Percentiles rank a stretch among this genome's conserved stretches.
These are phyloP conservation scores for Lepidurus couesii DNA, from an alignment of 1,140 invertebrate species.

Conservation along the genomic window DNA sequence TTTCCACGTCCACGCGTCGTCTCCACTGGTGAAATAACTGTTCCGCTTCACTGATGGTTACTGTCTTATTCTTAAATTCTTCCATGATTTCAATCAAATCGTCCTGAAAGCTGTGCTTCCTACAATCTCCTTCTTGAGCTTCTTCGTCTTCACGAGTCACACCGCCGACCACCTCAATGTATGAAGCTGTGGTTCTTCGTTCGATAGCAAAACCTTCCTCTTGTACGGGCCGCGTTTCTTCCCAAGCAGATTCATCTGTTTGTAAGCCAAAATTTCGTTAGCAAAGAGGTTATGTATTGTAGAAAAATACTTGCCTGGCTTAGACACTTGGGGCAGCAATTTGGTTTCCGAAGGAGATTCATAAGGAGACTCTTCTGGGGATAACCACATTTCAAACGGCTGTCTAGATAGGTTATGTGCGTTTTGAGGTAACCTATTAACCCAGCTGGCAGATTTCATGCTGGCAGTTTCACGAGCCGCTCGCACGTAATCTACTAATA, in stretches of 20 bases:
- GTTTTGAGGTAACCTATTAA: not conserved
- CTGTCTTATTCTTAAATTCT: slow-evolving; percentile 82
- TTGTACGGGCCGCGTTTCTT: too few species aligned
- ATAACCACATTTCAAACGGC: not conserved
- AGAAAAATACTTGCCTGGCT: not conserved
- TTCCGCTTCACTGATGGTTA: slow-evolving; percentile 75
- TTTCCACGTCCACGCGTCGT: slow-evolving; percentile 75
- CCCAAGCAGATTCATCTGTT: too few species aligned
- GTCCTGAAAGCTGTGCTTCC: slow-evolving; percentile 50
- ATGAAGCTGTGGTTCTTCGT: too few species aligned
- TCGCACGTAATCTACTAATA: not conserved
- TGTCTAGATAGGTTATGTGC: not conserved
- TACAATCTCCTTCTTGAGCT: not conserved
- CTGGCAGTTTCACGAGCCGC: not conserved
- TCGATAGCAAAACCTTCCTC: too few species aligned
- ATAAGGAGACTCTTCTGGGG: not conserved
- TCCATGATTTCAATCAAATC: slow-evolving; percentile 79
- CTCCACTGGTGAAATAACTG: slow-evolving; percentile 76
- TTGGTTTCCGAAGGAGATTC: not conserved
- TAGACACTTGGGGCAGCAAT: not conserved
- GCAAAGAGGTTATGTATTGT: not conserved
- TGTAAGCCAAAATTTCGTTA: not conserved
- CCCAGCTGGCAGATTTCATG: not conserved
- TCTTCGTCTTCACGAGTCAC: too few species aligned
- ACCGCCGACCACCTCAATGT: too few species aligned